Conservation (phyloP, 2,888 invertebrate species). For the Dinocampus coccinellae region DNA sequence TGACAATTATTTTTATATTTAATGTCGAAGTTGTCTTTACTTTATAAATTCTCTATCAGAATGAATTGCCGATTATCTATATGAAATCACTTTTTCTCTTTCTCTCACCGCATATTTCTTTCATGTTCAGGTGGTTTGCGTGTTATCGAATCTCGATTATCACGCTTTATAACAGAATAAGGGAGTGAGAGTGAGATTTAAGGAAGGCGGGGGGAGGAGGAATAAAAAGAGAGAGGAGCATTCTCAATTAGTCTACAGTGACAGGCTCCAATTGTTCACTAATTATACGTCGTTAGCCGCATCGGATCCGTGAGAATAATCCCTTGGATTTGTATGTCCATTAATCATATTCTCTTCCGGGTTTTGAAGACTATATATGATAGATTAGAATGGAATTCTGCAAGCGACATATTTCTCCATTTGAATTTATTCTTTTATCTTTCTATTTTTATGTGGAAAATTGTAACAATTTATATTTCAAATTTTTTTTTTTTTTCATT, state of each 20-base stretch:
- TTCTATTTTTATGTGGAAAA: neutral
- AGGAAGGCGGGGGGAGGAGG: neutral
- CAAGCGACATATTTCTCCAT: constrained; percentile 16
- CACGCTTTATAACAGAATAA: neutral
- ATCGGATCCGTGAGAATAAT: constrained; percentile 12
- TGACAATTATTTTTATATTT: constrained; percentile 14
- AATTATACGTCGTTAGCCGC: constrained; percentile 41
- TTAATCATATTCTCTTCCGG: constrained; percentile 6
- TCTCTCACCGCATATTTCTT: neutral
- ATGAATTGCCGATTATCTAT: neutral
- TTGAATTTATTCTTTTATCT: neutral
- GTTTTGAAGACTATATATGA: constrained; percentile 24
- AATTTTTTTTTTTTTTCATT: too few relatives aligned
- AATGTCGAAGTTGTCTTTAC: neutral
- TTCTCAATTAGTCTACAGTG: constrained; percentile 32
- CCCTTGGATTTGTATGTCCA: neutral
- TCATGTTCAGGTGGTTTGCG: neutral
- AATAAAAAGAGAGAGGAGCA: neutral
- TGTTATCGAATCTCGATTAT: constrained; percentile 25
- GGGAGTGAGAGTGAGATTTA: neutral
- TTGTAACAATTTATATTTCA: constrained; percentile 19
- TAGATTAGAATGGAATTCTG: constrained; percentile 24
- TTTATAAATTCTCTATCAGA: neutral
- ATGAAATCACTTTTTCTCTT: neutral
- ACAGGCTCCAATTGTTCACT: constrained; percentile 41